Conservation (phyloP, 2,797 vertebrate genomes). For the Hyperoplus lanceolatus region DNA sequence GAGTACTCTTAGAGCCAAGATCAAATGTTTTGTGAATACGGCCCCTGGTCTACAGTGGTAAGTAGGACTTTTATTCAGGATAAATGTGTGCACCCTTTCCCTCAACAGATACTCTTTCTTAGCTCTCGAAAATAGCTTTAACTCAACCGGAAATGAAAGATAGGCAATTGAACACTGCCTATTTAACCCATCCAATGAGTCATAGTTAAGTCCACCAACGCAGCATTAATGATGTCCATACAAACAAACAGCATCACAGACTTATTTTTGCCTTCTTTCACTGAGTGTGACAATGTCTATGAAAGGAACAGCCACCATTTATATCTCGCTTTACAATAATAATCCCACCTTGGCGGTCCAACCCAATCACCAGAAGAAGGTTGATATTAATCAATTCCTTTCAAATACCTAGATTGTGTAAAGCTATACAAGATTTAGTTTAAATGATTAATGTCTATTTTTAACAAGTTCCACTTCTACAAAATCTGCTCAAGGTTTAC, state of each 20-base stretch:
- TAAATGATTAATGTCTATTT: neutral
- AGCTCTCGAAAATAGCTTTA: neutral
- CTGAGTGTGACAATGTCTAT: too few species aligned
- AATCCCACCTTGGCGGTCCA: neutral
- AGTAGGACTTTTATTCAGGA: too few species aligned
- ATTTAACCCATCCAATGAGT: neutral
- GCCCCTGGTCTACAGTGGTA: too few species aligned
- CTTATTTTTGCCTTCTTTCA: too few species aligned
- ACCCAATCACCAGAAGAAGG: neutral
- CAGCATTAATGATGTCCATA: neutral
- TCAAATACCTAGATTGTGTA: neutral
- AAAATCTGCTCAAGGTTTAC: neutral
- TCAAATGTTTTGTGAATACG: too few species aligned
- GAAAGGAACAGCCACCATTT: too few species aligned
- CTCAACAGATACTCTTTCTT: neutral
- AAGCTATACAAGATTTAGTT: neutral
- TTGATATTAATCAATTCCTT: neutral
- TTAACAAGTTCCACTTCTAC: neutral
- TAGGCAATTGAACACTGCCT: neutral
- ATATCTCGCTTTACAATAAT: neutral
- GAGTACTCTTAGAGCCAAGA: too few species aligned
- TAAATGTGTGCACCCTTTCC: too few species aligned
- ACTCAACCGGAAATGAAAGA: neutral
- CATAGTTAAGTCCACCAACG: neutral
- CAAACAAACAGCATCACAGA: neutral